Base-by-base conservation (phyloP, 2,888 invertebrate genomes). In the Eristalis pertinax region DNA sequence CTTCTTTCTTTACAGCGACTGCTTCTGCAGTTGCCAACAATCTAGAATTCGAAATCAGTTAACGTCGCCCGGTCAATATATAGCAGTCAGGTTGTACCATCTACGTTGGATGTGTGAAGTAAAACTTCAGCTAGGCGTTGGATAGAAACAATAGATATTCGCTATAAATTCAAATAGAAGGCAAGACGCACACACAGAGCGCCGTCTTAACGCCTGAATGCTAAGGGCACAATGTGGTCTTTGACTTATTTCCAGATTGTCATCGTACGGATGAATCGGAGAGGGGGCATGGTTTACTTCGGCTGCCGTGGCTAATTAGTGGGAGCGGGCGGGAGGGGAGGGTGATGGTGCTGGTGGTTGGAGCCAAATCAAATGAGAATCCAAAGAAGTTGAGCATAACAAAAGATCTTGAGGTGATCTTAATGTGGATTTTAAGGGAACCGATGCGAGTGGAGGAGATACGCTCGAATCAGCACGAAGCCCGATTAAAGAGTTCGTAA, bases 181-280 rank as follows among this genome's bases (percentile, higher is more conserved):
- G 38, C 64, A 35, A 64, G 73, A 87, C 75, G 84, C 79, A 87
- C 65, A 87, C 84, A 80, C 87, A 79, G 60, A 60, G 87, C 79
- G 79, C 87, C 72, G 79, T 76, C 68, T 79, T 87, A 84, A 87
- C 87, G 84, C 87, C 80, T 84, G 87, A 87, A 87, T 84, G 87
- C 84, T 76, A 76, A 63, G 79, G 68, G 79, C 75, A 69, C 72
- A 75, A 84, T 87, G 86, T 87, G 74, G 74, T 76, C 84, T 84
- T 84, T 84, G 84, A 87, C 84, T 84, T 84, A 72, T 78, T 84
- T 80, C 60, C 79, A 67, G 79, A 87, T 84, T 87, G 79, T 87
- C 87, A 76, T 80, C 68, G 64, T 69, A n/a, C 35, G 15, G 15
- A 8, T 4, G 26, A 13, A 10, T 60, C 22, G 22, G 60, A 3